Conservation (phyloP, 2,888 invertebrate species). For the Allacma fusca region DNA sequence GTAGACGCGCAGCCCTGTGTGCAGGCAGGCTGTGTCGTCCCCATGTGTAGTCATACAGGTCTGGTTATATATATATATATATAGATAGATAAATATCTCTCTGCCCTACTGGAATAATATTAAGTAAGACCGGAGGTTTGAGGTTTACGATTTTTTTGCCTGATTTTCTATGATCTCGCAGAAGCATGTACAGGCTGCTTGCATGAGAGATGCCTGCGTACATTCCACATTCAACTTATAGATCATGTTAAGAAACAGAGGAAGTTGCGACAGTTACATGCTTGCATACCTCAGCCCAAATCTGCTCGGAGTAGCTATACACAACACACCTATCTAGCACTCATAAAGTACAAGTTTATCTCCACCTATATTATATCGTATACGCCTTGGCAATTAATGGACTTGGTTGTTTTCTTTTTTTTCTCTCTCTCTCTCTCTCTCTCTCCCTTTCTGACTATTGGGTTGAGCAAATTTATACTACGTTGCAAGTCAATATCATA, state of each 20-base stretch:
- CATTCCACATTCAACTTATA: not conserved
- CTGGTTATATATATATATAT: too few relatives aligned
- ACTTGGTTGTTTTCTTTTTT: not conserved
- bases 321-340: not conserved
- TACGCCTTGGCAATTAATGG: not conserved
- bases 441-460: not conserved
- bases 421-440: not conserved
- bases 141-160: conserved; percentile 5
- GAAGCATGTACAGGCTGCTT: not conserved
- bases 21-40: too few relatives aligned
- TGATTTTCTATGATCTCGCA: conserved; percentile 4
- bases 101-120: not conserved
- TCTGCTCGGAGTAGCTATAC: not conserved
- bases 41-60: too few relatives aligned
- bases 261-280: conserved; percentile 3
- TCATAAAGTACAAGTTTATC: conserved; percentile 11
- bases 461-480: not conserved
- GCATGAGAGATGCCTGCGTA: too few relatives aligned
- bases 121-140: conserved; percentile 1
- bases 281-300: not conserved
- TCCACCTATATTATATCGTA: not conserved
- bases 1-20: too few relatives aligned
- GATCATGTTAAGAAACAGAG: conserved; percentile 8
- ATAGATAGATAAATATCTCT: too few relatives aligned
- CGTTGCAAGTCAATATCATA: not conserved